A percentile compares a stretch with the other conserved stretches of the same genome.
Evolutionary conservation across 1,140 invertebrate genomes (phyloP).

Genomic region (Trachymyrmex cornetzi): DNA sequence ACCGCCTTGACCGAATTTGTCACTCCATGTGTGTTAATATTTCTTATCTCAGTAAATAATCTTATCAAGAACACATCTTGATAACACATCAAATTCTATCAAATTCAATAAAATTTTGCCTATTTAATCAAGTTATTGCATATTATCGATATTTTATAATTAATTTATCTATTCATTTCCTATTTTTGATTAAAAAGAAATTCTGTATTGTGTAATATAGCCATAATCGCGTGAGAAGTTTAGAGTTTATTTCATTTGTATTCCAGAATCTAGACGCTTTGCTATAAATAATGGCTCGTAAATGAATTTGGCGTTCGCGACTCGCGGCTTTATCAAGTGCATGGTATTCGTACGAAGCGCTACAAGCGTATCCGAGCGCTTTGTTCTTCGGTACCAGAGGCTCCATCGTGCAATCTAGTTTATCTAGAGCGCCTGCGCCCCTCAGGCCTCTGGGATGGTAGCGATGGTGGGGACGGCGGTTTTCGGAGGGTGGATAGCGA

Average conservation of each 20-base stretch:
- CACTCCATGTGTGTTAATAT: too few relatives aligned
- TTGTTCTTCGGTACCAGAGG: constrained; percentile 28
- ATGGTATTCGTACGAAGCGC: constrained; percentile 14
- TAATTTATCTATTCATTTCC: background rate
- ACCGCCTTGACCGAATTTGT: too few relatives aligned
- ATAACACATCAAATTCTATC: background rate
- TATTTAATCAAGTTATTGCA: background rate
- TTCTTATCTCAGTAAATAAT: background rate
- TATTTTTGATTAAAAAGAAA: background rate
- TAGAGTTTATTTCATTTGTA: constrained; percentile 1
- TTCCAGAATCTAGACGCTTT: background rate
- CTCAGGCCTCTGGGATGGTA: constrained; percentile 26
- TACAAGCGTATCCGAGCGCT: constrained; percentile 37
- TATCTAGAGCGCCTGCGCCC: constrained; percentile 66
- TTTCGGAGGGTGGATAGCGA: constrained; percentile 69
- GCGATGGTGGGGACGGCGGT: constrained; percentile 51
- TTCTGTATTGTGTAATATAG: background rate
- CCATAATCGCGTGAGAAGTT: background rate
- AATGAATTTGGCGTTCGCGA: constrained; percentile 30
- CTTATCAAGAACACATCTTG: background rate
- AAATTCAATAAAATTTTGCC: background rate
- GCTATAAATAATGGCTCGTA: constrained; percentile 28
- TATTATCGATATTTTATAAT: background rate
- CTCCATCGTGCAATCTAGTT: constrained; percentile 44
- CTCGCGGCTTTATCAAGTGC: constrained; percentile 18